These are phyloP conservation scores for Drusus annulatus DNA, from an alignment of 1,140 invertebrate genomes.

Conservation along the genomic window DNA sequence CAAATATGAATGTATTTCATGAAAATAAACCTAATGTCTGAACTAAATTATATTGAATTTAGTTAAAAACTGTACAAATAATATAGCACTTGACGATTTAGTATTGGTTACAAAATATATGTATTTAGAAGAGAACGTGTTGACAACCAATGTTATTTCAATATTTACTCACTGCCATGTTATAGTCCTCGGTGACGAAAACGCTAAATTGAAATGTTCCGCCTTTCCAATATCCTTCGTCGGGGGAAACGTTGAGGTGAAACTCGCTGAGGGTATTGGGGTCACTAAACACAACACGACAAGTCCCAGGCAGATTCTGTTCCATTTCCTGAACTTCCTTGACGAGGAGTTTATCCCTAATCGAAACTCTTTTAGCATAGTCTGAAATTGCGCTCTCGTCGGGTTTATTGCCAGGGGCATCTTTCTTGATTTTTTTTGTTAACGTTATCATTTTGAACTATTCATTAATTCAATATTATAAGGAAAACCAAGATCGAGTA, in stretches of 20 bases:
- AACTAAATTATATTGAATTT: not conserved
- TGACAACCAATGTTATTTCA: constrained; percentile 28
- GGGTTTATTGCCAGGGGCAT: constrained; percentile 32
- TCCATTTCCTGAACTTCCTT: constrained; percentile 96
- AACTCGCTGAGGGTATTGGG: constrained; percentile 89
- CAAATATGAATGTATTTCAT: too few species aligned
- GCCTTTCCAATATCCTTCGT: constrained; percentile 91
- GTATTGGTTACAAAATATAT: too few species aligned
- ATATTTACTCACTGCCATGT: constrained; percentile 85
- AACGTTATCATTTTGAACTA: constrained; percentile 48
- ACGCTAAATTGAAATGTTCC: constrained; percentile 91
- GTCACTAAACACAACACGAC: constrained; percentile 81
- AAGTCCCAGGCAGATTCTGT: constrained; percentile 85
- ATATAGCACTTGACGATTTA: too few species aligned
- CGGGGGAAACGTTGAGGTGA: constrained; percentile 83
- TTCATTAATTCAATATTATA: constrained; percentile 10
- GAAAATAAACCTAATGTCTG: too few species aligned
- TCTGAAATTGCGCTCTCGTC: constrained; percentile 57
- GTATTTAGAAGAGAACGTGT: not conserved
- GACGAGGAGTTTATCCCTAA: constrained; percentile 87
- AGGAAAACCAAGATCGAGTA: not conserved
- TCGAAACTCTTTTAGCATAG: constrained; percentile 78
- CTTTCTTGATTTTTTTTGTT: constrained; percentile 48
- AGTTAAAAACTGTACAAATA: not conserved
- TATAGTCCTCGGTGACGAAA: constrained; percentile 93